Conservation (phyloP, 1,140 invertebrate genomes). For the Aphelenchoides avenae region DNA sequence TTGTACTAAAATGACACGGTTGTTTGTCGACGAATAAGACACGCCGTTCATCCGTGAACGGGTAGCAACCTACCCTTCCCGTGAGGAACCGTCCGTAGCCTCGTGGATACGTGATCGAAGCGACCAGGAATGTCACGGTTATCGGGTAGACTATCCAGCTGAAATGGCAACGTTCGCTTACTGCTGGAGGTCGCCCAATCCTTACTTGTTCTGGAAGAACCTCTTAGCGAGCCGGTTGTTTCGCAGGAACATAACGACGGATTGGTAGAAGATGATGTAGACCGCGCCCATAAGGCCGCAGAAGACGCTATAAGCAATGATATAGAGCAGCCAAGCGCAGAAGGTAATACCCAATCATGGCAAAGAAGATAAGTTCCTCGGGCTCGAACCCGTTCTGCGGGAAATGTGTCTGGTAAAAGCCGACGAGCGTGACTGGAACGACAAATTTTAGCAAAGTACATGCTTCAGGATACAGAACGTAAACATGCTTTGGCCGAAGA, state of each 20-base stretch:
- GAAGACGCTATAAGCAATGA: constrained; percentile 33
- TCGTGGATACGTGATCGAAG: constrained; percentile 52
- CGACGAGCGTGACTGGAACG: constrained; percentile 78
- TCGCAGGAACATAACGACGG: constrained; percentile 52
- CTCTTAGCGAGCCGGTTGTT: constrained; percentile 50
- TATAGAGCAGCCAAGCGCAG: too few species aligned
- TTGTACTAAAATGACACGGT: constrained; percentile 55
- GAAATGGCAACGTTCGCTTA: constrained; percentile 19
- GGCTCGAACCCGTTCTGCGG: constrained; percentile 95
- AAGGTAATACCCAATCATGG: constrained; percentile 76
- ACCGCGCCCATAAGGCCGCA: constrained; percentile 52
- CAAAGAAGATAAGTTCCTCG: constrained; percentile 88
- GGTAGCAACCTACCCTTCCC: constrained; percentile 47
- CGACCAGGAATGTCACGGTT: constrained; percentile 50
- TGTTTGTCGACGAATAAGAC: too few species aligned
- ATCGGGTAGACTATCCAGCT: constrained; percentile 57
- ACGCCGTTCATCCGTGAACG: too few species aligned
- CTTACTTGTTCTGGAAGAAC: constrained; percentile 55
- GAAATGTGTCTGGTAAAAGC: constrained; percentile 88
- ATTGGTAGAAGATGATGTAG: constrained; percentile 51
- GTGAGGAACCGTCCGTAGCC: constrained; percentile 54
- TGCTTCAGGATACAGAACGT: too few species aligned
- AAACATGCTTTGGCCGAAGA: constrained; percentile 1
- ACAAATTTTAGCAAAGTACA: too few species aligned
- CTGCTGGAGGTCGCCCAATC: not conserved